phyloP scores from a whole-genome alignment of 2,113 vertebrate species.

The Brienomyrus brachyistius region DNA sequence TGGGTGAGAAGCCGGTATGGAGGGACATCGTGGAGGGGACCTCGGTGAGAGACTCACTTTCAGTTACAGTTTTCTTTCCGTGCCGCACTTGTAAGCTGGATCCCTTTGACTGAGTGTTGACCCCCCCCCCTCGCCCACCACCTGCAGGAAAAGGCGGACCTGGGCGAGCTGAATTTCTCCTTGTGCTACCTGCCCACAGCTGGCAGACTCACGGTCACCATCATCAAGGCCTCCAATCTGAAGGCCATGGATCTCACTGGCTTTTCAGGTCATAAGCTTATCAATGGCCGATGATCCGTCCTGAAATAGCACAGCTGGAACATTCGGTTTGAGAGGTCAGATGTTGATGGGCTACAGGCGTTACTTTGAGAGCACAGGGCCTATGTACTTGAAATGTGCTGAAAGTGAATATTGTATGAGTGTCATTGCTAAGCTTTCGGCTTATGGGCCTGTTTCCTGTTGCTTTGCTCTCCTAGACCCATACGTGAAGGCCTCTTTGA shows the following conservation, averaged over 20 bases:
- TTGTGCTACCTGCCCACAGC: slow-evolving; percentile 91
- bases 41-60: slow-evolving; percentile 57
- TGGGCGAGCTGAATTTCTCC: slow-evolving; percentile 92
- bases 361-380: neutral
- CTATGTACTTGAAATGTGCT: neutral
- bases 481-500: slow-evolving; percentile 85
- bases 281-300: neutral
- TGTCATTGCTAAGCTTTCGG: neutral
- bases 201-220: slow-evolving; percentile 78
- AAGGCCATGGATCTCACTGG: slow-evolving; percentile 93
- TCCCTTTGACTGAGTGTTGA: neutral
- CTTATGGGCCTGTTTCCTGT: neutral
- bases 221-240: slow-evolving; percentile 90
- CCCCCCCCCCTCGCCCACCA: slow-evolving; percentile 21
- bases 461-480: slow-evolving; percentile 61
- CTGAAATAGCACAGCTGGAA: neutral
- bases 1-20: slow-evolving; percentile 80
- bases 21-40: slow-evolving; percentile 84
- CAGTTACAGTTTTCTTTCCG: neutral
- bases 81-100: neutral
- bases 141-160: slow-evolving; percentile 91
- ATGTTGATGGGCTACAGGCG: neutral
- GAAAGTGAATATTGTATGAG: neutral
- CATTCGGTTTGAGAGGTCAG: neutral
- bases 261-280: slow-evolving; percentile 68